Conservation (phyloP, 2,113 vertebrate species). For the Diphyllodes magnificus region DNA sequence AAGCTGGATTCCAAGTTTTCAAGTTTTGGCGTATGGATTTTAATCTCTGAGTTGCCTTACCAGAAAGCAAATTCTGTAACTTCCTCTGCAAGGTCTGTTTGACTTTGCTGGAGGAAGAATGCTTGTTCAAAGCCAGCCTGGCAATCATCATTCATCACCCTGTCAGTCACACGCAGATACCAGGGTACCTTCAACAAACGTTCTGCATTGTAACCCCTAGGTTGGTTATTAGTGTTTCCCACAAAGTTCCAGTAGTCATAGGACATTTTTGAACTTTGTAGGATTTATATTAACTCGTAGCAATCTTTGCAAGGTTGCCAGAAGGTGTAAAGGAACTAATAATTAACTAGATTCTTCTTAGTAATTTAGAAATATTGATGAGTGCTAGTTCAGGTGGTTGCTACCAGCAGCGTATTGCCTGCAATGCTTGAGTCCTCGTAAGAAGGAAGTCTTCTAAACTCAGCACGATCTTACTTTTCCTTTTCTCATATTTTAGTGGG, state of each 20-base stretch:
- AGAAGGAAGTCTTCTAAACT: background rate
- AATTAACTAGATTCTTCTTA: constrained; percentile 37
- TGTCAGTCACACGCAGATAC: constrained; percentile 6
- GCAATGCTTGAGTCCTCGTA: background rate
- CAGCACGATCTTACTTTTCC: background rate
- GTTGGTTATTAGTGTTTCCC: constrained; percentile 28
- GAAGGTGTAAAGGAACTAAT: constrained; percentile 31
- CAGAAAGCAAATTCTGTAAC: background rate
- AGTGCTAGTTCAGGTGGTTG: background rate
- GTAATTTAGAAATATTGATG: constrained; percentile 29
- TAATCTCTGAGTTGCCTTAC: background rate
- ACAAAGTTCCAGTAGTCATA: background rate
- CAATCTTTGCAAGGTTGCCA: constrained; percentile 30
- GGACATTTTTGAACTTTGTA: constrained; percentile 8
- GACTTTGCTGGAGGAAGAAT: constrained; percentile 1
- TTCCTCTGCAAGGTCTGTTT: constrained; percentile 40
- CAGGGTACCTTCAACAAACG: background rate
- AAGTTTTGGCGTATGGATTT: background rate
- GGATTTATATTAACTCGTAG: constrained; percentile 56
- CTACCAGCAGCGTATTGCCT: background rate
- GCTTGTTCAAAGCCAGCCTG: background rate
- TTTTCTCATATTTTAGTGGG: background rate
- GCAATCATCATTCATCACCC: constrained; percentile 38
- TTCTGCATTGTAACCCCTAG: background rate
- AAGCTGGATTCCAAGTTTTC: background rate